Evolutionary conservation across 2,113 vertebrate genomes (phyloP).

Genomic region (Hylia prasina): DNA sequence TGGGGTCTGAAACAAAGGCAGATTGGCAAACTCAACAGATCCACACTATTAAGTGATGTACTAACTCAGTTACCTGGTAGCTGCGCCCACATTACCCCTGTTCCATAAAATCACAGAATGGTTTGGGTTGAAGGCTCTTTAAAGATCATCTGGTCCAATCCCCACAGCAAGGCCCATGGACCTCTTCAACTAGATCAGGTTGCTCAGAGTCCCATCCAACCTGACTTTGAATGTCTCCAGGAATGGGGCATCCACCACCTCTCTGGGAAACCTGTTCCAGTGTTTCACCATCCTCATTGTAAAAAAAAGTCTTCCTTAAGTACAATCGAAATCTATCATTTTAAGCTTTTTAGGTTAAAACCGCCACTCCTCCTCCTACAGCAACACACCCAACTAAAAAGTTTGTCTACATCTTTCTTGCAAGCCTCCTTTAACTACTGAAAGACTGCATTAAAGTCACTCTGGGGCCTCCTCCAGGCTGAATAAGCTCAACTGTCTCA

Average conservation of each 20-base stretch:
- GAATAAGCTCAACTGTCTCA: background rate
- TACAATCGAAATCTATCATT: background rate
- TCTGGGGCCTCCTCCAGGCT: background rate
- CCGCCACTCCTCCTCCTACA: no score
- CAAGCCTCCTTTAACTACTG: background rate
- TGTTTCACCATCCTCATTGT: background rate
- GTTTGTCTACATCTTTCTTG: background rate
- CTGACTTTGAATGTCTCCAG: background rate
- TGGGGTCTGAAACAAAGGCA: background rate
- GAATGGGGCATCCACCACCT: background rate
- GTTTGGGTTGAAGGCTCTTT: background rate
- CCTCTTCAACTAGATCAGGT: background rate
- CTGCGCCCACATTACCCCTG: no score
- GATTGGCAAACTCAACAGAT: background rate
- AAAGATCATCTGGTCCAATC: background rate
- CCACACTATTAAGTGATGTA: background rate
- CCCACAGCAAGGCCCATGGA: background rate
- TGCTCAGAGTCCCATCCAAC: background rate
- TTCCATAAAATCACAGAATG: background rate
- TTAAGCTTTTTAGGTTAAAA: background rate
- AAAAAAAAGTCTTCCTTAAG: background rate
- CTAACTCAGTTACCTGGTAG: background rate
- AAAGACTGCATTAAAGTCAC: background rate
- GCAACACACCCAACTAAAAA: background rate
- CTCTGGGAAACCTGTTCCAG: background rate